These are phyloP conservation scores for Baryphthengus martii DNA, from an alignment of 2,113 vertebrate genomes.

Conservation along the genomic window DNA sequence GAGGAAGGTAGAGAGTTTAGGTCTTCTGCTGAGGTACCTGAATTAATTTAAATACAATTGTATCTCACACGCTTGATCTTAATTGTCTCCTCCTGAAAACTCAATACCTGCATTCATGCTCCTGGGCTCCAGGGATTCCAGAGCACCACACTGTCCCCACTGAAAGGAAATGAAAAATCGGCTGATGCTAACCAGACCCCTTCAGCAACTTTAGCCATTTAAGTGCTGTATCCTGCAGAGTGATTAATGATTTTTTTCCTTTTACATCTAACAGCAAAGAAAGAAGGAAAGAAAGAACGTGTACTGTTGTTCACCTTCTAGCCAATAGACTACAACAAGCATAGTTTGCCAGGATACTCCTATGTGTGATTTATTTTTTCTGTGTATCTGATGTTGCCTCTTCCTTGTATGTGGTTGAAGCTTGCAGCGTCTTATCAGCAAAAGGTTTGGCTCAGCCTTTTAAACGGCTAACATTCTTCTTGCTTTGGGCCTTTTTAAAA, in stretches of 20 bases:
- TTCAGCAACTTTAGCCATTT: conserved; percentile 68
- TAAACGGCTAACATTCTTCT: not conserved
- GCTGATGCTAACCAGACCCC: conserved; percentile 78
- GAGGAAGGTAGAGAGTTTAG: conserved; percentile 1
- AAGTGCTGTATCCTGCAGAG: conserved; percentile 73
- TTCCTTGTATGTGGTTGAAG: not conserved
- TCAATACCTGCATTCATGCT: conserved; percentile 74
- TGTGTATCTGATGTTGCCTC: not conserved
- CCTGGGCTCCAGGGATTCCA: conserved; percentile 62
- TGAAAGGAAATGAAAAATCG: conserved; percentile 79
- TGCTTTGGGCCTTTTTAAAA: conserved; percentile 40
- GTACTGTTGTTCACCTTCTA: conserved; percentile 34
- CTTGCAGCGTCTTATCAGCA: not conserved
- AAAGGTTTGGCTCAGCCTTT: not conserved
- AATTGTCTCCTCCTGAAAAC: conserved; percentile 67
- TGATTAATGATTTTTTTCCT: conserved; percentile 77
- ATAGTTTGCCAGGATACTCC: not conserved
- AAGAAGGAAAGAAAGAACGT: conserved; percentile 13
- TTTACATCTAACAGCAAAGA: conserved; percentile 61
- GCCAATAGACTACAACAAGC: conserved; percentile 35
- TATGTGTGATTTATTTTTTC: not conserved
- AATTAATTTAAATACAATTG: conserved; percentile 59
- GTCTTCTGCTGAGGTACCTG: conserved; percentile 8
- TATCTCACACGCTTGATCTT: conserved; percentile 60
- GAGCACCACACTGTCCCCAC: conserved; percentile 72